Base-by-base conservation (phyloP, 2,797 vertebrate species). In the Cossypha dichroa region DNA sequence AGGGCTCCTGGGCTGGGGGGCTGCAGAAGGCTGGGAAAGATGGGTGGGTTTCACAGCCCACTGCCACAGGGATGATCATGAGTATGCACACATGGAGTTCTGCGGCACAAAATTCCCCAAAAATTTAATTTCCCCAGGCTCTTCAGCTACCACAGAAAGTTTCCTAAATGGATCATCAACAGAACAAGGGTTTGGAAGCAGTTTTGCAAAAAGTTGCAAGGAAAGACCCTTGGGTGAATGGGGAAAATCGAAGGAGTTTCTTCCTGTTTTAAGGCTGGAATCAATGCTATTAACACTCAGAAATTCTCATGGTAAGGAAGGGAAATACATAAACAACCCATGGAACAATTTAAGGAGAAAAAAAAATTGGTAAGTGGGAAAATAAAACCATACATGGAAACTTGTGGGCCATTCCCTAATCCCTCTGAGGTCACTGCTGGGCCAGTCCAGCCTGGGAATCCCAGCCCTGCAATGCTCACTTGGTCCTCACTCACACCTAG, bases 171-270 rank as follows among this genome's bases (percentile, higher is more conserved):
- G 21, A 85, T 85, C 70, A 49, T 56, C 76, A 92, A 90, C 25
- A 63, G 59, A 36, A 19, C 20, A 33, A 55, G 17, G 28, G 31
- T 38, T n/a, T 90, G 52, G 93, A 96, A 96, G 90, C 51, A 69
- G 90, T 81, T 96, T 95, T 95, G 85, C 94, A 96, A 97, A 96
- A 40, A 95, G 93, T 84, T 46, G 45, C 81, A 77, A 83, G 91
- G 91, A 96, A 97, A 97, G 72, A 86, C 28, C 49, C 69, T 81
- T 70, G 10, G 9, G 3, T 36, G 29, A 13, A 17, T 6, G 25
- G 21, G 22, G 54, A 69, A 41, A 95, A 96, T 95, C 96, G 76
- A 93, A 90, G 40, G 36, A 45, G 33, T 96, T 96, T 81, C 22
- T 70, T 41, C 41, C 38, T 40, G 16, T 34, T 95, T 89, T 94